Conservation (phyloP, 2,888 invertebrate species). For the Parnassius orleans region DNA sequence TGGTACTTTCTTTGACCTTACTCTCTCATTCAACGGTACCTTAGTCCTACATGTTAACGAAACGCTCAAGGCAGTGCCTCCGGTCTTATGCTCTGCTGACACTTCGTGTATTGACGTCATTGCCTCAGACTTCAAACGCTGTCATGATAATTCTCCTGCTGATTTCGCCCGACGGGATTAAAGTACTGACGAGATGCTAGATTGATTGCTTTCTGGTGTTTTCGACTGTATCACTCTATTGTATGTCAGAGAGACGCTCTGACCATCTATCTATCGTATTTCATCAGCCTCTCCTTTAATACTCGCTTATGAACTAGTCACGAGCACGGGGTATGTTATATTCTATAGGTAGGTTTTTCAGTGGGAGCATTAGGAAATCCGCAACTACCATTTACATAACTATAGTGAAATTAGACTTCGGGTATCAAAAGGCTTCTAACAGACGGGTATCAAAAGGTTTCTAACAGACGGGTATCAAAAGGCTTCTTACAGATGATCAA, state of each 20-base stretch:
- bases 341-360: too few species aligned
- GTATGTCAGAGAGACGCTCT: constrained; percentile 92
- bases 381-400: too few species aligned
- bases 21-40: constrained; percentile 96
- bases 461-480: too few species aligned
- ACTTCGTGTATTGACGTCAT: constrained; percentile 54
- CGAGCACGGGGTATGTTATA: too few species aligned
- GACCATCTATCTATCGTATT: constrained; percentile 51
- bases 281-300: too few species aligned
- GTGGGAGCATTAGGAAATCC: too few species aligned
- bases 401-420: too few species aligned
- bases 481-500: too few species aligned
- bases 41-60: constrained; percentile 98
- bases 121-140: constrained; percentile 41
- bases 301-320: too few species aligned
- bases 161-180: constrained; percentile 96
- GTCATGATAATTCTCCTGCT: constrained; percentile 87
- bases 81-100: too few species aligned
- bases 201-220: constrained; percentile 60
- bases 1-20: constrained; percentile 87
- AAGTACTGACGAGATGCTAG: constrained; percentile 97
- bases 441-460: too few species aligned
- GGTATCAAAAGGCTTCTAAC: too few species aligned
- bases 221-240: constrained; percentile 77
- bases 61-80: constrained; percentile 84